phyloP scores from a whole-genome alignment of 2,888 invertebrate genomes.

The Drosophila kuntzei region DNA sequence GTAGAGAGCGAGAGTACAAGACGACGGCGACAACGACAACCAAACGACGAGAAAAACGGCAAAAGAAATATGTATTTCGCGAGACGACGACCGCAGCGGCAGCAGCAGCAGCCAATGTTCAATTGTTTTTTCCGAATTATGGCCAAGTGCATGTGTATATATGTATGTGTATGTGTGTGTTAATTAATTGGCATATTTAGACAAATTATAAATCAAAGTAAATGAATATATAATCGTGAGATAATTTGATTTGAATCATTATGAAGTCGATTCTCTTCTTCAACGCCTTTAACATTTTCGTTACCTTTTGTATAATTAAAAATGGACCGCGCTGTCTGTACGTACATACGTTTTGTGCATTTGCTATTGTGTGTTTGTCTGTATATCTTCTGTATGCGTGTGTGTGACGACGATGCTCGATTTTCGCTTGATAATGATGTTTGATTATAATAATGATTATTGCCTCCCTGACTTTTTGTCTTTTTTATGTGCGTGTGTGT shows the following conservation, averaged over 20 bases:
- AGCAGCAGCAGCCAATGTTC: slow-evolving; percentile 68
- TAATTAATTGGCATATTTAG: slow-evolving; percentile 68
- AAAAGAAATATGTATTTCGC: slow-evolving; percentile 84
- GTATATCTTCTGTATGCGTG: slow-evolving; percentile 13
- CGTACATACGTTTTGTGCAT: slow-evolving; percentile 45
- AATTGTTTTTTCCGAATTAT: slow-evolving; percentile 76
- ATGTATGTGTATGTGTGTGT: slow-evolving; percentile 46
- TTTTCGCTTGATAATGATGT: slow-evolving; percentile 70
- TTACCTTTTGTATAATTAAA: slow-evolving; percentile 70
- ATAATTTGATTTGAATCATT: slow-evolving; percentile 16
- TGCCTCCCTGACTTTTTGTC: slow-evolving; percentile 52
- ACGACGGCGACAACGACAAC: slow-evolving; percentile 64
- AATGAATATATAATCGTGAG: slow-evolving; percentile 19
- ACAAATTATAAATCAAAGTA: slow-evolving; percentile 44
- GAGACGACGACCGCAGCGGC: slow-evolving; percentile 69
- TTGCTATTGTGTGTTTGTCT: slow-evolving; percentile 46
- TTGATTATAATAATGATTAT: slow-evolving; percentile 75
- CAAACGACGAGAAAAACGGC: slow-evolving; percentile 79
- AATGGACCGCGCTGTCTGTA: slow-evolving; percentile 63
- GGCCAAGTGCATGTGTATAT: slow-evolving; percentile 67
- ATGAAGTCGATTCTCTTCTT: slow-evolving; percentile 19
- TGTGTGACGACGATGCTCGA: slow-evolving; percentile 61
- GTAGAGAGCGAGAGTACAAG: slow-evolving; percentile 69
- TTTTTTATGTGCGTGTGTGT: slow-evolving; percentile 29
- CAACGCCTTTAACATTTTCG: slow-evolving; percentile 57